Percentiles rank a stretch among this genome's conserved stretches.
Evolutionary conservation across 2,888 invertebrate genomes (phyloP).

Genomic region (Tridacna gigas): DNA sequence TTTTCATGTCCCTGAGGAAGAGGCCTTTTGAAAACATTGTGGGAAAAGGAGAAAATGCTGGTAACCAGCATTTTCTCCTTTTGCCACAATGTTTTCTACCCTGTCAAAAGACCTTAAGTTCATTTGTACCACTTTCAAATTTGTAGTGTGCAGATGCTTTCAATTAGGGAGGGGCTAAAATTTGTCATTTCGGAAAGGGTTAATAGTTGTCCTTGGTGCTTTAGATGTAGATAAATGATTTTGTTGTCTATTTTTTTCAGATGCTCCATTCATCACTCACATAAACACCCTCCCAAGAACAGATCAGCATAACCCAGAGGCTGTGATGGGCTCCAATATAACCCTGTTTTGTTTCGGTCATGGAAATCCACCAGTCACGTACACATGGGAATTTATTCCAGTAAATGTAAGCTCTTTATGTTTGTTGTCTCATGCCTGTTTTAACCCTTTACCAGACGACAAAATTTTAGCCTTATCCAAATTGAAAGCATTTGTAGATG

Average conservation of each 20-base stretch:
- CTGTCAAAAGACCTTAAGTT: too few species aligned
- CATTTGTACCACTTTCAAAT: too few species aligned
- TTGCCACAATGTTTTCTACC: slow-evolving; percentile 1
- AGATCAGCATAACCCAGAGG: slow-evolving; percentile 43
- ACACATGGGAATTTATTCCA: slow-evolving; percentile 66
- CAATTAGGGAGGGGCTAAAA: too few species aligned
- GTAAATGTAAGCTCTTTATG: slow-evolving; percentile 34
- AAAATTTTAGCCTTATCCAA: too few species aligned
- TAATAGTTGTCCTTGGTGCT: too few species aligned
- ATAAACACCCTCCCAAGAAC: slow-evolving; percentile 56
- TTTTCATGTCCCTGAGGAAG: too few species aligned
- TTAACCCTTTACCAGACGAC: too few species aligned
- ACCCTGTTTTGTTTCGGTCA: slow-evolving; percentile 68
- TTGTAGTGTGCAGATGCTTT: too few species aligned
- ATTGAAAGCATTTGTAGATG: too few species aligned
- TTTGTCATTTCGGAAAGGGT: too few species aligned
- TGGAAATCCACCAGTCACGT: slow-evolving; percentile 68
- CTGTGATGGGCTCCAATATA: slow-evolving; percentile 60
- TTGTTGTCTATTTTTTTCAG: slow-evolving; percentile 46
- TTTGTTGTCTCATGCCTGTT: too few species aligned
- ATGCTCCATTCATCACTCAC: slow-evolving; percentile 61
- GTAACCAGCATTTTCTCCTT: background rate
- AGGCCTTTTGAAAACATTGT: background rate
- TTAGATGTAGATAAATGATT: too few species aligned
- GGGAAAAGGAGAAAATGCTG: slow-evolving; percentile 7